Percentiles rank a stretch among this genome's conserved stretches.
Conservation (phyloP, 2,888 invertebrate genomes). For the Lumbricus terrestris region DNA sequence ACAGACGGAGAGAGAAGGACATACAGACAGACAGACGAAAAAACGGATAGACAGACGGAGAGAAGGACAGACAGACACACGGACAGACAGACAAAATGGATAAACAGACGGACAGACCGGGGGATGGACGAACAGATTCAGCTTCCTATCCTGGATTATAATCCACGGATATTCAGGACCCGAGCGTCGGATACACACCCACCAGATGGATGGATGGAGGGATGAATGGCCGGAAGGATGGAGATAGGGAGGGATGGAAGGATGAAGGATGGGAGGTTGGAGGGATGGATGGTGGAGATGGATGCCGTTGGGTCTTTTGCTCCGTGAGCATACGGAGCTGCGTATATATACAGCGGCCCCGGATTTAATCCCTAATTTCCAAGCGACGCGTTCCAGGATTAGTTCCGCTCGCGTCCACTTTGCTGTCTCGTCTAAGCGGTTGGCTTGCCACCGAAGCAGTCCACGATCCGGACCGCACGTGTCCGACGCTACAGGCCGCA, state of each 20-base stretch:
- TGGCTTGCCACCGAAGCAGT: not conserved
- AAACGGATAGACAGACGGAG: too few relatives aligned
- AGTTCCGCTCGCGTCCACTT: not conserved
- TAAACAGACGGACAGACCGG: not conserved
- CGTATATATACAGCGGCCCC: not conserved
- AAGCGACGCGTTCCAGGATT: not conserved
- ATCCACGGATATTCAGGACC: not conserved
- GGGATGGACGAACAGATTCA: not conserved
- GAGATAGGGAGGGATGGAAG: not conserved
- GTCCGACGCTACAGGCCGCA: not conserved
- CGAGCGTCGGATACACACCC: not conserved
- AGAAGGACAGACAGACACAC: not conserved
- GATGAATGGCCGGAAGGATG: too few relatives aligned
- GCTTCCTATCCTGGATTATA: slow-evolving; percentile 3
- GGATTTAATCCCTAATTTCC: not conserved
- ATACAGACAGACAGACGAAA: too few relatives aligned
- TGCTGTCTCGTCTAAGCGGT: not conserved
- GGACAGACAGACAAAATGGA: too few relatives aligned
- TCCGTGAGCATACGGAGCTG: not conserved
- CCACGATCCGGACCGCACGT: not conserved
- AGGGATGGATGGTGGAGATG: not conserved
- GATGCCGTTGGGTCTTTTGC: not conserved
- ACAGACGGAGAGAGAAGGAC: too few relatives aligned
- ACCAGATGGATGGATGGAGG: not conserved
- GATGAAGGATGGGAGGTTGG: not conserved